A percentile compares a stretch with the other conserved stretches of the same genome.
Evolutionary conservation across 2,888 invertebrate genomes (phyloP).

Genomic region (Catocala fraxini): DNA sequence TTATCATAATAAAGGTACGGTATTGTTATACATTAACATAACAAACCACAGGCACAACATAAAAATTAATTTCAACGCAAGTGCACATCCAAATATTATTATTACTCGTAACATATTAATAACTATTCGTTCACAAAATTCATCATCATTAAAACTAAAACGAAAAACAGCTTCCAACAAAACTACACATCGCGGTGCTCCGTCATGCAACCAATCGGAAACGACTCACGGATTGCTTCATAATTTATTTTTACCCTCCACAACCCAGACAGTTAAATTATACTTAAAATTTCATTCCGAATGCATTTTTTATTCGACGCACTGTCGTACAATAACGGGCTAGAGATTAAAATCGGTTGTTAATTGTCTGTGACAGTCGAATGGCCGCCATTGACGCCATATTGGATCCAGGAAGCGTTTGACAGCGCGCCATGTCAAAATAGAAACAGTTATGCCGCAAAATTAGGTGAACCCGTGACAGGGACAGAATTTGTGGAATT

Average conservation of each 20-base stretch:
- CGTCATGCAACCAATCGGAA: conserved; percentile 8
- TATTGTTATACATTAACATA: no score
- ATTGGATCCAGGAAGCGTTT: conserved; percentile 73
- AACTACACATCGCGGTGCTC: not conserved
- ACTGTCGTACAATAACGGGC: conserved; percentile 49
- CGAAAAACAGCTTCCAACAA: not conserved
- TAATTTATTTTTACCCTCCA: conserved; percentile 44
- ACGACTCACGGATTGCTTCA: conserved; percentile 25
- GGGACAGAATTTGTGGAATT: conserved; percentile 44
- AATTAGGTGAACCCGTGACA: conserved; percentile 69
- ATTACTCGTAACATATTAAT: no score
- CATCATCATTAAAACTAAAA: conserved; percentile 4
- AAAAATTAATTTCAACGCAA: no score
- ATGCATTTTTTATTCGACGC: conserved; percentile 45
- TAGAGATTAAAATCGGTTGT: conserved; percentile 59
- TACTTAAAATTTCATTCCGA: conserved; percentile 48
- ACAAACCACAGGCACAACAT: no score
- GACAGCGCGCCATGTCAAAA: conserved; percentile 74
- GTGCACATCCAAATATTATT: no score
- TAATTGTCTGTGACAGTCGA: conserved; percentile 56
- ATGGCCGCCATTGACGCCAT: conserved; percentile 65
- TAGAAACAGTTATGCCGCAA: conserved; percentile 73
- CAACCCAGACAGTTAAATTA: conserved; percentile 49
- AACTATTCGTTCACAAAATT: no score
- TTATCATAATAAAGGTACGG: no score